phyloP scores from a whole-genome alignment of 2,888 invertebrate genomes.

The Fragum fragum region DNA sequence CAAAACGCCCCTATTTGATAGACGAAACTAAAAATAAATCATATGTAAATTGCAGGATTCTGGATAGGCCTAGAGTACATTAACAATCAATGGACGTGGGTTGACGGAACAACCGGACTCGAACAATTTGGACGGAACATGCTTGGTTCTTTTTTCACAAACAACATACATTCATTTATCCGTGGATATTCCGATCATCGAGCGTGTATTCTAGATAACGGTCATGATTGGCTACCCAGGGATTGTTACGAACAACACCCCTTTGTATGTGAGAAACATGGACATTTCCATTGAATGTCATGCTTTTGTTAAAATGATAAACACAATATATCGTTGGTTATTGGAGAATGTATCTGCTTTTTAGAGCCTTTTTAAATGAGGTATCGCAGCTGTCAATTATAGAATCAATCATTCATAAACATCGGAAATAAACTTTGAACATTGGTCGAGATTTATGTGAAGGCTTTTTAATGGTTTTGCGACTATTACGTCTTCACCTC shows the following conservation, averaged over 20 bases:
- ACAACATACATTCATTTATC: neutral
- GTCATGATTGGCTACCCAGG: neutral
- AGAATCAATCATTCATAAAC: no score
- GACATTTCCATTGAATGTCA: neutral
- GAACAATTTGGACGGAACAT: neutral
- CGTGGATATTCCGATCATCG: neutral
- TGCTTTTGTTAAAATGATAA: no score
- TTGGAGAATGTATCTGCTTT: no score
- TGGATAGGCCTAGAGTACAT: neutral
- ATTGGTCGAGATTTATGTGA: no score
- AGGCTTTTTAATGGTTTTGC: no score
- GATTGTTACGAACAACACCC: slow-evolving; percentile 4
- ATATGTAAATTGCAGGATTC: neutral
- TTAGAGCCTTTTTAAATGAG: no score
- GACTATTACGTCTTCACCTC: no score
- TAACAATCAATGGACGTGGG: neutral
- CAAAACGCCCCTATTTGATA: no score
- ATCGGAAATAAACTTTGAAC: no score
- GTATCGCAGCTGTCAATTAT: no score
- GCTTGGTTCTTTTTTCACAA: neutral
- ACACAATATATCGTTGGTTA: no score
- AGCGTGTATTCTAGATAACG: neutral
- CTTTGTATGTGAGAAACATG: slow-evolving; percentile 17
- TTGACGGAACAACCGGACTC: neutral
- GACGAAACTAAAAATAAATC: no score